Evolutionary conservation across 2,888 invertebrate genomes (phyloP).

Genomic region (Agonopterix arenella): DNA sequence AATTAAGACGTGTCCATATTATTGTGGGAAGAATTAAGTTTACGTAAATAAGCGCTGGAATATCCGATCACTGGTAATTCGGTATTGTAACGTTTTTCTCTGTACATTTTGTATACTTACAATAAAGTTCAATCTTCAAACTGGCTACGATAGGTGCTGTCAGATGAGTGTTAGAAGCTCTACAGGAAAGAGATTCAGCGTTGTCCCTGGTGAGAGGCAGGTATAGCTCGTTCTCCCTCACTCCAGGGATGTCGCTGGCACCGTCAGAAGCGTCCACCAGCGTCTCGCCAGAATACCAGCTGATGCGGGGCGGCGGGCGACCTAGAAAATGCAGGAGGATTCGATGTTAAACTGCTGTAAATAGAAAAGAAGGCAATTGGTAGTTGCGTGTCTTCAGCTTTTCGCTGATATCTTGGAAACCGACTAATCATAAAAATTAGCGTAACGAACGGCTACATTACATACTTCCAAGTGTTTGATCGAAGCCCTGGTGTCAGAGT

Average conservation of each 20-base stretch:
- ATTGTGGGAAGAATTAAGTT: no score
- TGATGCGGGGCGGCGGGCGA: conserved; percentile 83
- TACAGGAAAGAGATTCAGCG: conserved; percentile 82
- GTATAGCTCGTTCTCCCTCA: conserved; percentile 82
- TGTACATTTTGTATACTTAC: conserved; percentile 69
- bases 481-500: no score
- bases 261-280: conserved; percentile 83
- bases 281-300: conserved; percentile 87
- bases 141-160: conserved; percentile 81
- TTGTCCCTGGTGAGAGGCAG: conserved; percentile 82
- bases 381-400: no score
- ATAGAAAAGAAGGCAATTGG: no score
- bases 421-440: no score
- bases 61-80: not conserved
- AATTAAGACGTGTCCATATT: no score
- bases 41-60: not conserved
- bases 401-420: no score
- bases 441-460: no score
- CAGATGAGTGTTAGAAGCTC: conserved; percentile 84
- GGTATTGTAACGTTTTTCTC: not conserved
- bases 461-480: no score
- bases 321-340: conserved; percentile 59
- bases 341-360: no score
- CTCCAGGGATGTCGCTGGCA: conserved; percentile 78
- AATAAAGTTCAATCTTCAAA: conserved; percentile 82